Evolutionary conservation across 2,888 invertebrate species (phyloP).

Genomic region (Bombylius discolor): DNA sequence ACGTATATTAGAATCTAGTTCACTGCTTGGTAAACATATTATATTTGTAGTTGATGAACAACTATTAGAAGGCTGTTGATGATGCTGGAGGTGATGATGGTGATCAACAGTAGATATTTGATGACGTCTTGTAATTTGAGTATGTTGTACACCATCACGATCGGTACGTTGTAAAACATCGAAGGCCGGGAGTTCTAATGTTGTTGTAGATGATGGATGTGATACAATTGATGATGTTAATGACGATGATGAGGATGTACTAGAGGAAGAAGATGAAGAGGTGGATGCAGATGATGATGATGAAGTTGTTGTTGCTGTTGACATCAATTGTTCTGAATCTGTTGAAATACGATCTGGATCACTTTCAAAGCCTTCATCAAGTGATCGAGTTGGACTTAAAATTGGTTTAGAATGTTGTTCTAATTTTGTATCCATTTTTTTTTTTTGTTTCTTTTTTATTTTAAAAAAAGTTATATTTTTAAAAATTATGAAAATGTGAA

Average conservation of each 20-base stretch:
- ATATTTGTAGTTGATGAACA: conserved; percentile 6
- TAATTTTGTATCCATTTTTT: conserved; percentile 25
- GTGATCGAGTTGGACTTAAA: conserved; percentile 37
- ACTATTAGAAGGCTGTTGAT: conserved; percentile 11
- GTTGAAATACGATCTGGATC: conserved; percentile 39
- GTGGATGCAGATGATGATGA: conserved; percentile 4
- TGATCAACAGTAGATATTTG: conserved; percentile 1
- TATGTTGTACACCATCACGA: conserved; percentile 23
- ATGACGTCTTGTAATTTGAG: conserved; percentile 31
- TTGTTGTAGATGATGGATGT: conserved; percentile 2
- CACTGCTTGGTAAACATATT: conserved; percentile 11
- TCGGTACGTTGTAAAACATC: conserved; percentile 19
- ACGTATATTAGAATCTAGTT: conserved; percentile 13
- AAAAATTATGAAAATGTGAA: neutral
- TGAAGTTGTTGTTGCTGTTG: conserved; percentile 7
- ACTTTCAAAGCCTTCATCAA: conserved; percentile 39
- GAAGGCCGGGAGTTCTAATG: conserved; percentile 13
- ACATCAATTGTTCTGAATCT: conserved; percentile 32
- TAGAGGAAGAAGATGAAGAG: conserved; percentile 1
- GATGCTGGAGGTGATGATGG: conserved; percentile 1
- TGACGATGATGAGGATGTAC: conserved; percentile 9
- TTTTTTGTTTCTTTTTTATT: neutral
- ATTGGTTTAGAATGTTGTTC: conserved; percentile 35
- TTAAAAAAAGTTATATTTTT: neutral
- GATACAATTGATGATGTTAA: conserved; percentile 8